These are phyloP conservation scores for Loris lydekkerianus DNA, from an alignment of 2,797 vertebrate species.

Conservation along the genomic window DNA sequence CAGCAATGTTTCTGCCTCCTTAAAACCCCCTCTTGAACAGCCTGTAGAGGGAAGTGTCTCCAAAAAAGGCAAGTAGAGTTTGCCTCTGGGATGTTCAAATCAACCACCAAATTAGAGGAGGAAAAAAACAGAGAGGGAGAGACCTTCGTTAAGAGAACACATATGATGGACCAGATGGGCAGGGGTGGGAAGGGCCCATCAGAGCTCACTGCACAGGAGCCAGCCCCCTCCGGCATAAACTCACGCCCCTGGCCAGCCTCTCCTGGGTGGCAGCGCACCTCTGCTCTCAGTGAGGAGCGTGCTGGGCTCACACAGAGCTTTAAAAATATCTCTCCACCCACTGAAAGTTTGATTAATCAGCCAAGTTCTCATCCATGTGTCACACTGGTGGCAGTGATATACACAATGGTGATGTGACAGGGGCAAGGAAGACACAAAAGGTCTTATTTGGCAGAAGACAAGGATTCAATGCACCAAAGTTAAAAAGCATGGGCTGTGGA, in stretches of 20 bases:
- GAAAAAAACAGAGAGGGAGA: background rate
- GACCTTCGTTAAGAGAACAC: background rate
- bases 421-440: constrained; percentile 9
- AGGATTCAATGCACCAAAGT: background rate
- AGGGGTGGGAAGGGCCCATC: no score
- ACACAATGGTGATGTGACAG: background rate
- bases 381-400: constrained; percentile 66
- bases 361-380: constrained; percentile 72
- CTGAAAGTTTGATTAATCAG: constrained; percentile 69
- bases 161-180: background rate
- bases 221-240: background rate
- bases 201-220: background rate
- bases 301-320: constrained; percentile 62
- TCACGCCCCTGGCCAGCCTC: background rate
- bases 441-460: background rate
- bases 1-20: constrained; percentile 81
- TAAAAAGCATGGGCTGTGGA: background rate
- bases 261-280: background rate
- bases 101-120: background rate
- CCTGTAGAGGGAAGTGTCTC: constrained; percentile 82
- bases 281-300: background rate
- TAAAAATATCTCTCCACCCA: constrained; percentile 82
- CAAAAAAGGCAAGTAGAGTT: constrained; percentile 77
- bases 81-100: constrained; percentile 40
- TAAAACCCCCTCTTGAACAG: constrained; percentile 82